Percentiles rank a stretch among this genome's conserved stretches.
These are phyloP conservation scores for Aphelenchoides besseyi DNA, from an alignment of 1,140 invertebrate genomes.

Conservation along the genomic window DNA sequence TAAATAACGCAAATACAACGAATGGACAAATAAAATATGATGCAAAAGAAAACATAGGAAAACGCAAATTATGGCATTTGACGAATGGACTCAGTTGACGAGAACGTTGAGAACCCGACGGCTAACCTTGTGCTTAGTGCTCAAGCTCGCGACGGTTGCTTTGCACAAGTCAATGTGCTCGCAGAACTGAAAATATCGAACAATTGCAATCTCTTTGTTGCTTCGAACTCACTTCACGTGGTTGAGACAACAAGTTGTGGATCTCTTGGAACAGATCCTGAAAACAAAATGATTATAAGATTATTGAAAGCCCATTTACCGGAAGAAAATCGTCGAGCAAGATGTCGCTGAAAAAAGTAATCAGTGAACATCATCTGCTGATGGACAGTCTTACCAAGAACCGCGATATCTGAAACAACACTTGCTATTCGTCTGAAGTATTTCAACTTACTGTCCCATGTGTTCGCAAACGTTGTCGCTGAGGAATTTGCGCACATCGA, in stretches of 20 bases:
- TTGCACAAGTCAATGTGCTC: constrained; percentile 54
- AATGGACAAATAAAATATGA: constrained; percentile 15
- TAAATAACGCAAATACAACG: background rate
- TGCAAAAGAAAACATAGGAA: constrained; percentile 17
- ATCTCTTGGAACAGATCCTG: constrained; percentile 58
- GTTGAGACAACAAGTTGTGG: constrained; percentile 45
- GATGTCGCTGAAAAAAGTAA: constrained; percentile 51
- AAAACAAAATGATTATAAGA: too few relatives aligned
- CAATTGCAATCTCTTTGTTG: background rate
- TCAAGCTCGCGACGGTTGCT: constrained; percentile 8
- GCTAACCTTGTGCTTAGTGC: constrained; percentile 30
- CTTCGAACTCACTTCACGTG: constrained; percentile 30
- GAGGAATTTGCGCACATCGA: constrained; percentile 49
- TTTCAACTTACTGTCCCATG: constrained; percentile 28
- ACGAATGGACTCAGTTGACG: constrained; percentile 6
- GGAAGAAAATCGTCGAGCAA: constrained; percentile 56
- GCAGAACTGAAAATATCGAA: constrained; percentile 48
- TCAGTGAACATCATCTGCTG: too few relatives aligned
- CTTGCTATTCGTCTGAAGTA: constrained; percentile 39
- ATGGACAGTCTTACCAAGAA: too few relatives aligned
- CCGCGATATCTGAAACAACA: constrained; percentile 2
- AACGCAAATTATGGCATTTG: constrained; percentile 21
- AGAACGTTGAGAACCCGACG: constrained; percentile 28
- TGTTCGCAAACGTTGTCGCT: constrained; percentile 48
- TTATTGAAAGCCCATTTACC: too few relatives aligned